phyloP scores from a whole-genome alignment of 2,888 invertebrate genomes.

The Kryphioiulus occultus region DNA sequence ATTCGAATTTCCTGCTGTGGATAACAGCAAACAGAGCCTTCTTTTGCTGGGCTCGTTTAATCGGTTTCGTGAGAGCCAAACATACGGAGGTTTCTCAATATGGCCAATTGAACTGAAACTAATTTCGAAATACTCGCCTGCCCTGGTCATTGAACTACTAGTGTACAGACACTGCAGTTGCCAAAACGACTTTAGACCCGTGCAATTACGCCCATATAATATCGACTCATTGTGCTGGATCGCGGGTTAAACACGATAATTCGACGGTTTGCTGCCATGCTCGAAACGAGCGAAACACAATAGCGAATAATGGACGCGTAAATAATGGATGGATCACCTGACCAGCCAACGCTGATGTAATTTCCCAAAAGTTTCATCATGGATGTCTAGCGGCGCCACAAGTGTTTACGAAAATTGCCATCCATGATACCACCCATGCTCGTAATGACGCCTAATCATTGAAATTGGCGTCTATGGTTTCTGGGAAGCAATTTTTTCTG shows the following conservation, averaged over 20 bases:
- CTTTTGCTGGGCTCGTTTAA: too few relatives aligned
- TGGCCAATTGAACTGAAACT: neutral
- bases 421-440: neutral
- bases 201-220: neutral
- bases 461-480: slow-evolving; percentile 17
- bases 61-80: neutral
- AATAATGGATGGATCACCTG: slow-evolving; percentile 1
- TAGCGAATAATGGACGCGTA: neutral
- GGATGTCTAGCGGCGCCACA: neutral
- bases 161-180: neutral
- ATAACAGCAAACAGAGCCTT: neutral
- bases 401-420: neutral
- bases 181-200: neutral
- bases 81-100: neutral
- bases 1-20: neutral
- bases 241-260: slow-evolving; percentile 8
- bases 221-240: neutral
- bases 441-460: slow-evolving; percentile 8
- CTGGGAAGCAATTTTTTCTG: neutral
- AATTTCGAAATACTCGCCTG: neutral
- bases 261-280: neutral
- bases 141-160: neutral
- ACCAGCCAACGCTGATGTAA: neutral
- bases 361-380: slow-evolving; percentile 1
- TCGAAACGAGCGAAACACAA: neutral